phyloP scores from a whole-genome alignment of 2,113 vertebrate genomes.

The Ranitomeya variabilis region DNA sequence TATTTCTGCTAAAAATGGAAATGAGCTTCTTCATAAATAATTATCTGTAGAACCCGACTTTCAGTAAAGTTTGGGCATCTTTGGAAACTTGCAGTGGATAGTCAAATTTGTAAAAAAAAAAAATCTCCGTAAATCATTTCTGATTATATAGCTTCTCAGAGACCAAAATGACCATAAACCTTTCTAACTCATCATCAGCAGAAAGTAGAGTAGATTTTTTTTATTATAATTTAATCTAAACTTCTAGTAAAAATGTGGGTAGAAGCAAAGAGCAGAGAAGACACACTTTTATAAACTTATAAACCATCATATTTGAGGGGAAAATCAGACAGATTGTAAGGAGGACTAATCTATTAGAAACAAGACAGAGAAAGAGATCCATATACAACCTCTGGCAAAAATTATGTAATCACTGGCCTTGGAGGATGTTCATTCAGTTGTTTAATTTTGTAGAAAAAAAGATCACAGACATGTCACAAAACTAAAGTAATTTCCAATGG shows the following conservation, averaged over 20 bases:
- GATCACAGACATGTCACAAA: no score
- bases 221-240: neutral
- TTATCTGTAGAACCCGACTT: neutral
- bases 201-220: neutral
- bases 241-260: neutral
- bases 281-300: neutral
- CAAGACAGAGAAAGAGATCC: neutral
- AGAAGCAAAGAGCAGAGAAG: neutral
- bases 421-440: no score
- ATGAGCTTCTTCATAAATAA: neutral
- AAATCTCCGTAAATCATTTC: neutral
- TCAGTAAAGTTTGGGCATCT: neutral
- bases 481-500: no score
- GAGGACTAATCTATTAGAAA: neutral
- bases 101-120: neutral
- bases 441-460: no score
- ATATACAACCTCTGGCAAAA: no score
- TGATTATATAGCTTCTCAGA: conserved; percentile 5
- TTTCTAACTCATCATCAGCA: neutral
- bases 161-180: neutral
- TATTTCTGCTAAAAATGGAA: conserved; percentile 8
- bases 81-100: neutral
- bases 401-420: no score
- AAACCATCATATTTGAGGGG: neutral
- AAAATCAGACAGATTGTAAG: neutral